Percentiles rank a stretch among this genome's conserved stretches.
These are phyloP conservation scores for Agonum fuliginosum DNA, from an alignment of 2,888 invertebrate species.

Conservation along the genomic window DNA sequence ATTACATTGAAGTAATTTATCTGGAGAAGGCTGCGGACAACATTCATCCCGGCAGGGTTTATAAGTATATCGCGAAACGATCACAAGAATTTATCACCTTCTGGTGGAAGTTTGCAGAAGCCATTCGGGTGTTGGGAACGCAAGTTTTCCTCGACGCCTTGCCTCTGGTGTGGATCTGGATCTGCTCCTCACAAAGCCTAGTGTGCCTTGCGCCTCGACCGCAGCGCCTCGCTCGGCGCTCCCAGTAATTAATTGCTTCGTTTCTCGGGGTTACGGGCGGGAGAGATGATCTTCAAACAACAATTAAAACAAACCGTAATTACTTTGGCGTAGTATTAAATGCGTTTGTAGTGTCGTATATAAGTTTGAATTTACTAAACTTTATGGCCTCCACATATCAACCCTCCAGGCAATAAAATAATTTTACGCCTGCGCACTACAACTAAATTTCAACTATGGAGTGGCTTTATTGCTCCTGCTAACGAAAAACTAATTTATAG, in stretches of 20 bases:
- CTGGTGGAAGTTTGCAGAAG: constrained; percentile 12
- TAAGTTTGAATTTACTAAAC: constrained; percentile 59
- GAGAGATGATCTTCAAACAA: constrained; percentile 58
- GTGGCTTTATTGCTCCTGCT: constrained; percentile 22
- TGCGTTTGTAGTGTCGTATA: constrained; percentile 59
- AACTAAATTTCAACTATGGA: background rate
- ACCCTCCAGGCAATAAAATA: constrained; percentile 56
- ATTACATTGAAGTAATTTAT: constrained; percentile 7
- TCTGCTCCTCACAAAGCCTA: constrained; percentile 4
- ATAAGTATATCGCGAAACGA: constrained; percentile 39
- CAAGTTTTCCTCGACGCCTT: background rate
- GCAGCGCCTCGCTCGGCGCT: constrained; percentile 38
- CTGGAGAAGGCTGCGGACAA: background rate
- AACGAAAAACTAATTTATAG: constrained; percentile 38
- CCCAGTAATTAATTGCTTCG: constrained; percentile 53
- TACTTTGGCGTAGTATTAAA: constrained; percentile 58
- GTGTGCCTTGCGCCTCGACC: constrained; percentile 6
- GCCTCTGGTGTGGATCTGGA: no score
- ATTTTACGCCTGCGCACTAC: constrained; percentile 45
- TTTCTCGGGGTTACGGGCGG: constrained; percentile 47
- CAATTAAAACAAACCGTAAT: constrained; percentile 60
- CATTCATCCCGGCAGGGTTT: constrained; percentile 20
- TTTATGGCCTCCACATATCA: constrained; percentile 59
- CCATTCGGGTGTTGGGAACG: constrained; percentile 23
- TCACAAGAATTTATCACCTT: constrained; percentile 39